Conservation (phyloP, 1,140 invertebrate genomes). For the Chymomyza costata region DNA sequence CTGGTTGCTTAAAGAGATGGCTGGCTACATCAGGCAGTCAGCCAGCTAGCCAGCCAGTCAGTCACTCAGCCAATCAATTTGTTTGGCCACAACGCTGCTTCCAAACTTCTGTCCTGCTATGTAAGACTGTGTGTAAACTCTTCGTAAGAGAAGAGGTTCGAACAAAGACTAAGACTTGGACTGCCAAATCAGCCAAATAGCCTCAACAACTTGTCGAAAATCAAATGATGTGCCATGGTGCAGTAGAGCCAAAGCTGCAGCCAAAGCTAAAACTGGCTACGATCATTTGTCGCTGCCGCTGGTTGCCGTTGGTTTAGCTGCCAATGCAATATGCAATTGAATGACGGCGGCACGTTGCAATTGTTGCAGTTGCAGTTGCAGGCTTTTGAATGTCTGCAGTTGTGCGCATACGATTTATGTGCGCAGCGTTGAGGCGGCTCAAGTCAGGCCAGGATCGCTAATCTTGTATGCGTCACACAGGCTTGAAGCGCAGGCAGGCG, state of each 20-base stretch:
- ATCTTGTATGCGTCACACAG: constrained; percentile 69
- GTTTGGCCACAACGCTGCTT: constrained; percentile 33
- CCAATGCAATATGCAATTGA: constrained; percentile 6
- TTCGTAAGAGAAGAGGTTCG: no score
- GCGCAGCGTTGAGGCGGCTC: constrained; percentile 53
- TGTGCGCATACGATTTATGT: constrained; percentile 64
- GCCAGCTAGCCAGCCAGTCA: constrained; percentile 16
- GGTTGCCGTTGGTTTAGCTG: neutral
- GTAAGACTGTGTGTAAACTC: no score
- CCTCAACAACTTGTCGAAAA: constrained; percentile 71
- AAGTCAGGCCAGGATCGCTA: constrained; percentile 30
- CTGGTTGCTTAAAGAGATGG: no score
- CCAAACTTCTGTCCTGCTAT: no score
- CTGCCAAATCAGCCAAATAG: constrained; percentile 69
- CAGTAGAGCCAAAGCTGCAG: constrained; percentile 16
- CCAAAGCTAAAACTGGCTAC: constrained; percentile 39
- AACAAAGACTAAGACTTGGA: no score
- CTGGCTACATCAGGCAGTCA: no score
- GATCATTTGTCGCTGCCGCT: constrained; percentile 62
- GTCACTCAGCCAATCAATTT: constrained; percentile 61
- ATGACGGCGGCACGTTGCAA: constrained; percentile 61
- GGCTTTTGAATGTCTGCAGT: constrained; percentile 10
- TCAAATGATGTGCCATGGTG: constrained; percentile 69
- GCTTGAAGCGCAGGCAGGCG: no score
- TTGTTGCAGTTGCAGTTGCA: constrained; percentile 35